phyloP scores from a whole-genome alignment of 2,113 vertebrate species.

The Lethenteron camtschaticum region DNA sequence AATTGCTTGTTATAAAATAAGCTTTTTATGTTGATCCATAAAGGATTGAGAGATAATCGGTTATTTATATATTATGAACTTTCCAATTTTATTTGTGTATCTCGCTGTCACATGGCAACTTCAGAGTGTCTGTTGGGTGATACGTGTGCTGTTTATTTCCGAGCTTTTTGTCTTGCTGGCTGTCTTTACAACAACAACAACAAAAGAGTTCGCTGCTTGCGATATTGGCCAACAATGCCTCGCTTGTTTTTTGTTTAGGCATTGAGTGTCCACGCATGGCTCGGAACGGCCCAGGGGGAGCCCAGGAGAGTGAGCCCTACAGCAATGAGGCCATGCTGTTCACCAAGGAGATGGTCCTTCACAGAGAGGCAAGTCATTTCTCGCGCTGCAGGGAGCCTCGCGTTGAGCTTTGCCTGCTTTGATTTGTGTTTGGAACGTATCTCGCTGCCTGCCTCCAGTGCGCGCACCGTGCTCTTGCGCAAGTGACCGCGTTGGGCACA shows the following conservation, averaged over 20 bases:
- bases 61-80: no score
- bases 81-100: not conserved
- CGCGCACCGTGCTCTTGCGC: no score
- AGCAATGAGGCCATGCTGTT: slow-evolving; percentile 72
- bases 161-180: not conserved
- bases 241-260: slow-evolving; percentile 25
- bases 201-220: not conserved
- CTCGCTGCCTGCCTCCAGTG: no score
- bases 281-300: slow-evolving; percentile 43
- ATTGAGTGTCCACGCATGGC: slow-evolving; percentile 82
- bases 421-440: no score
- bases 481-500: no score
- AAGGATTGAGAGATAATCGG: no score
- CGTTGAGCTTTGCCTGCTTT: no score
- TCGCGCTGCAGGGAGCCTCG: no score
- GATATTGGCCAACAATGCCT: not conserved
- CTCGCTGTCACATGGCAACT: not conserved
- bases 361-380: slow-evolving; percentile 52
- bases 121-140: not conserved
- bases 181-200: not conserved
- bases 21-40: no score
- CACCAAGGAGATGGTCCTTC: slow-evolving; percentile 88
- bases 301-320: slow-evolving; percentile 73
- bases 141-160: not conserved
- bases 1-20: no score